phyloP scores from a whole-genome alignment of 2,113 vertebrate species.

The Lipophrys pholis region DNA sequence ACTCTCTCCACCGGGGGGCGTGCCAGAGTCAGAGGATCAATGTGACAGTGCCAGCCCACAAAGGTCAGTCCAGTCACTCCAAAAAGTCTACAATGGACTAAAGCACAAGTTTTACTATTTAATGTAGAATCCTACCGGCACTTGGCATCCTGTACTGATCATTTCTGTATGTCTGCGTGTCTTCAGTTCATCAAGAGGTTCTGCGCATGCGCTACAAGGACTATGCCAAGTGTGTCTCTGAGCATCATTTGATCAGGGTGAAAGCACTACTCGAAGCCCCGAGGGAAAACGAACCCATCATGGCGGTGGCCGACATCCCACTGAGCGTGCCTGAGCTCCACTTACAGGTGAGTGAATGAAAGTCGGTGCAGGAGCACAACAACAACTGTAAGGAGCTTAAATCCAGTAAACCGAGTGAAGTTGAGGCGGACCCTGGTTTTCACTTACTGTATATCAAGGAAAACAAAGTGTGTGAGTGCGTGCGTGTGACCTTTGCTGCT shows the following conservation, averaged over 20 bases:
- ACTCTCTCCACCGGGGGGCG: conserved; percentile 71
- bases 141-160: background rate
- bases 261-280: conserved; percentile 64
- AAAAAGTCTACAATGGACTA: background rate
- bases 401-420: no score
- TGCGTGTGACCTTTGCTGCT: no score
- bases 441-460: no score
- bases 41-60: conserved; percentile 70
- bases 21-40: conserved; percentile 65
- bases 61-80: conserved; percentile 55
- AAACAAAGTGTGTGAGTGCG: no score
- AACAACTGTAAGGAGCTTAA: no score
- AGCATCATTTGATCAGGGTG: conserved; percentile 80
- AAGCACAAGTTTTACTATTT: no score
- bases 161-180: background rate
- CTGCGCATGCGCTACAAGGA: conserved; percentile 79
- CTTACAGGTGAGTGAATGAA: conserved; percentile 69
- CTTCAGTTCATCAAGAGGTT: conserved; percentile 79
- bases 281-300: conserved; percentile 56
- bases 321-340: conserved; percentile 76
- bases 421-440: no score
- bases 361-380: no score
- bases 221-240: conserved; percentile 76
- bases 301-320: conserved; percentile 75
- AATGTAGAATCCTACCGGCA: no score